These are phyloP conservation scores for Dinomys branickii DNA, from an alignment of 2,113 vertebrate species.

Conservation along the genomic window DNA sequence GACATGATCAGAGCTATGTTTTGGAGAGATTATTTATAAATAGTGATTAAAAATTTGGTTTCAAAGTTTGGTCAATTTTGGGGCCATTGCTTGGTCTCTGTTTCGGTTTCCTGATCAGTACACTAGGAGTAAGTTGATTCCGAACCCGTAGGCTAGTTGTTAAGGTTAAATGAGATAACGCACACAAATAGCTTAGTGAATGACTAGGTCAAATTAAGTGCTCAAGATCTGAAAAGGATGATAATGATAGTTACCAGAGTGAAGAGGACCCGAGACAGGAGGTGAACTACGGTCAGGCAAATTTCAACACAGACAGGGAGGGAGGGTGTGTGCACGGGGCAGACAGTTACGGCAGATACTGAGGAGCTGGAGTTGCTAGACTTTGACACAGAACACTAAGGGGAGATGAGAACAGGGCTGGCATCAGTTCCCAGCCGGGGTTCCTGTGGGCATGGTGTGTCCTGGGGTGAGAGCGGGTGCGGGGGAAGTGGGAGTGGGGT, in stretches of 20 bases:
- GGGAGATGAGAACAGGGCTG: neutral
- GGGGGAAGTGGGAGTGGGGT: neutral
- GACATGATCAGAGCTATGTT: neutral
- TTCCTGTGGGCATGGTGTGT: neutral
- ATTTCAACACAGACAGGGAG: neutral
- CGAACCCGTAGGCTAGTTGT: neutral
- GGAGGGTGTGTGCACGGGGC: slow-evolving; percentile 8
- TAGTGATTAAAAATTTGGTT: slow-evolving; percentile 39
- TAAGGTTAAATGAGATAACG: slow-evolving; percentile 42
- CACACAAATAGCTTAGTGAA: slow-evolving; percentile 42
- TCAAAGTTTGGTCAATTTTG: slow-evolving; percentile 23
- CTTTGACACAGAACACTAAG: slow-evolving; percentile 26
- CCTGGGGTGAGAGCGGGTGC: neutral
- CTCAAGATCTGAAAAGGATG: slow-evolving; percentile 36
- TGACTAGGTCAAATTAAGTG: slow-evolving; percentile 4
- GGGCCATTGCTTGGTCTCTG: slow-evolving; percentile 2
- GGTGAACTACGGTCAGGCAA: slow-evolving; percentile 34
- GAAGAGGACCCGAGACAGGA: neutral
- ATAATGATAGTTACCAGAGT: slow-evolving; percentile 18
- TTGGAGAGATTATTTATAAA: slow-evolving; percentile 17
- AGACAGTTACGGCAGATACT: slow-evolving; percentile 23
- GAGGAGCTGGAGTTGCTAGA: slow-evolving; percentile 33
- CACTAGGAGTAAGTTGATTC: slow-evolving; percentile 3
- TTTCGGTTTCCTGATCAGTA: slow-evolving; percentile 28
- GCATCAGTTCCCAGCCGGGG: neutral